phyloP scores from a whole-genome alignment of 2,113 vertebrate species.

The Calidris pygmaea region DNA sequence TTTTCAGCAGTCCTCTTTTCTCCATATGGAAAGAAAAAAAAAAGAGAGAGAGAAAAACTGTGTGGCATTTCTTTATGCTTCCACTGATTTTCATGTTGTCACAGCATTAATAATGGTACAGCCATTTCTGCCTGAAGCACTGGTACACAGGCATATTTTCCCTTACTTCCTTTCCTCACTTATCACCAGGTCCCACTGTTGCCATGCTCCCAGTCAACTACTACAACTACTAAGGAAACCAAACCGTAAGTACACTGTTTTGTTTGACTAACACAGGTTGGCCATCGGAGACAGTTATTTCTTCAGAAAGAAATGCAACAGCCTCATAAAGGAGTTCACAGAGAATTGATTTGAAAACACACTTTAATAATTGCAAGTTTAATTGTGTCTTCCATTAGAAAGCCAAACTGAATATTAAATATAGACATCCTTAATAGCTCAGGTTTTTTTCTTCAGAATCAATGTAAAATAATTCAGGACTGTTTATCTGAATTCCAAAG shows the following conservation, averaged over 20 bases:
- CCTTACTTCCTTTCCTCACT: not conserved
- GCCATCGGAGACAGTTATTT: not conserved
- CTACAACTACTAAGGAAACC: not conserved
- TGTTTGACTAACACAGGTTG: not conserved
- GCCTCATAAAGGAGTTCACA: not conserved
- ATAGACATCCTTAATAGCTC: not conserved
- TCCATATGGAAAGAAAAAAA: not conserved
- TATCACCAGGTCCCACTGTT: not conserved
- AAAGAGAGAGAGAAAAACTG: accelerated
- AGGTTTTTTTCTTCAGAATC: not conserved
- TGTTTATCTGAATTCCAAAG: not conserved
- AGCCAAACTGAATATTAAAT: not conserved
- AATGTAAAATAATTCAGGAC: not conserved
- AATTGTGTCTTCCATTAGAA: not conserved
- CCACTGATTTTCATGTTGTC: not conserved
- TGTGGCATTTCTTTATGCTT: not conserved
- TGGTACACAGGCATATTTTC: not conserved
- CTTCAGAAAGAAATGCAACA: not conserved
- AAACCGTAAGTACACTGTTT: not conserved
- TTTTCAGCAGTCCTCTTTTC: not conserved
- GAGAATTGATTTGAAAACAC: not conserved
- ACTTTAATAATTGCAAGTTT: not conserved
- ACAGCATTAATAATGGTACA: not conserved
- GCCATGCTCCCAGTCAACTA: not conserved
- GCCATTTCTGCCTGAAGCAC: not conserved